Conservation (phyloP, 2,797 vertebrate genomes). For the Phalloptychus januarius region DNA sequence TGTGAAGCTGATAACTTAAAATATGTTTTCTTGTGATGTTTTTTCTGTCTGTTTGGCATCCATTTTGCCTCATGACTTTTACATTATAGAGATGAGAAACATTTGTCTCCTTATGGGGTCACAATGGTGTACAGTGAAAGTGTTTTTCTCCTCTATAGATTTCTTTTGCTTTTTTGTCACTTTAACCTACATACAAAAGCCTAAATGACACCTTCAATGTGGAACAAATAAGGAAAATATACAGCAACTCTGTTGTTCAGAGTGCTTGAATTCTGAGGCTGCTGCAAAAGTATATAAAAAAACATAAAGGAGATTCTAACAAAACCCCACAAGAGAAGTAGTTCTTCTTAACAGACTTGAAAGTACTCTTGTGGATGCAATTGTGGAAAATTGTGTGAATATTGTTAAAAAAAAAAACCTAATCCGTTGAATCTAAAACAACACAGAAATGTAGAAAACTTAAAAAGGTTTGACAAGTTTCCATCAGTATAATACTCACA, state of each 20-base stretch:
- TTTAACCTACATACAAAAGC: neutral
- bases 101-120: neutral
- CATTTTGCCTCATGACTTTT: neutral
- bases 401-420: neutral
- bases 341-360: neutral
- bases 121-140: neutral
- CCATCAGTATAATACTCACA: slow-evolving; percentile 10
- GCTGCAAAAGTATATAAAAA: neutral
- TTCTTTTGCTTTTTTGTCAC: neutral
- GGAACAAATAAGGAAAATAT: neutral
- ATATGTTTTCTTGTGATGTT: neutral
- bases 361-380: neutral
- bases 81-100: neutral
- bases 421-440: slow-evolving; percentile 18
- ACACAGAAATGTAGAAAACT: slow-evolving; percentile 1
- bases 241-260: neutral
- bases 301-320: neutral
- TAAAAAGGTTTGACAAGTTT: slow-evolving; percentile 5
- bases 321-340: neutral
- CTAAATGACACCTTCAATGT: neutral
- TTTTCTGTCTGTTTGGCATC: neutral
- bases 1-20: neutral
- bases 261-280: neutral
- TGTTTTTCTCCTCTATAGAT: neutral
- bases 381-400: neutral